phyloP scores from a whole-genome alignment of 2,113 vertebrate genomes.

The Mustela nigripes region DNA sequence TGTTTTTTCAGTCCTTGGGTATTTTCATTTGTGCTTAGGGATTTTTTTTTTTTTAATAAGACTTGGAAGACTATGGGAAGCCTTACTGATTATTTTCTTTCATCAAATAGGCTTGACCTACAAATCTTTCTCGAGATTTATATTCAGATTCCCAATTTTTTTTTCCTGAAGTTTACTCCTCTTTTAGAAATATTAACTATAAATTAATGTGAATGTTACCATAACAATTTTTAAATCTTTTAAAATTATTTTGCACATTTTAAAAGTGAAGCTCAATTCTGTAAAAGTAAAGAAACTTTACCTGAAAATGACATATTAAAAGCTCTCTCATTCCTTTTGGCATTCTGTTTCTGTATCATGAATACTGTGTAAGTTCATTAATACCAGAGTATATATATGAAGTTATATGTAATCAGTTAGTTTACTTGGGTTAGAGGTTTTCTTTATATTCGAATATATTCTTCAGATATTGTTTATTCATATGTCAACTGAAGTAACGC shows the following conservation, averaged over 20 bases:
- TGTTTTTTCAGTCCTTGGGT: neutral
- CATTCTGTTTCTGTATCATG: neutral
- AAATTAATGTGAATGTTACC: neutral
- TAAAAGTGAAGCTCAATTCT: neutral
- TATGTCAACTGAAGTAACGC: slow-evolving; percentile 14
- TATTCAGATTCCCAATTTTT: neutral
- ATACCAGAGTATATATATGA: neutral
- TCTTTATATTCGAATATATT: neutral
- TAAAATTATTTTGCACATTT: neutral
- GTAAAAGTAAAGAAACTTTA: neutral
- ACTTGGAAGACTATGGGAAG: neutral
- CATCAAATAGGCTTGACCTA: neutral
- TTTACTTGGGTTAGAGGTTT: slow-evolving; percentile 3
- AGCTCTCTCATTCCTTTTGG: neutral
- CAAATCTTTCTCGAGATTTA: neutral
- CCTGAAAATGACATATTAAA: neutral
- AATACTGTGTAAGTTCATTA: neutral
- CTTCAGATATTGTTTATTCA: slow-evolving; percentile 14
- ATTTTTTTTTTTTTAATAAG: neutral
- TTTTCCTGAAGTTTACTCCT: neutral
- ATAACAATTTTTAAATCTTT: neutral
- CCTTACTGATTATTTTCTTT: neutral
- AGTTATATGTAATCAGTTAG: neutral
- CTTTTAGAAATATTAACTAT: slow-evolving; percentile 7
- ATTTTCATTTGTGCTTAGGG: neutral